Percentiles rank a stretch among this genome's conserved stretches.
Conservation (phyloP, 1,140 invertebrate genomes). For the Orchestia grillus region DNA sequence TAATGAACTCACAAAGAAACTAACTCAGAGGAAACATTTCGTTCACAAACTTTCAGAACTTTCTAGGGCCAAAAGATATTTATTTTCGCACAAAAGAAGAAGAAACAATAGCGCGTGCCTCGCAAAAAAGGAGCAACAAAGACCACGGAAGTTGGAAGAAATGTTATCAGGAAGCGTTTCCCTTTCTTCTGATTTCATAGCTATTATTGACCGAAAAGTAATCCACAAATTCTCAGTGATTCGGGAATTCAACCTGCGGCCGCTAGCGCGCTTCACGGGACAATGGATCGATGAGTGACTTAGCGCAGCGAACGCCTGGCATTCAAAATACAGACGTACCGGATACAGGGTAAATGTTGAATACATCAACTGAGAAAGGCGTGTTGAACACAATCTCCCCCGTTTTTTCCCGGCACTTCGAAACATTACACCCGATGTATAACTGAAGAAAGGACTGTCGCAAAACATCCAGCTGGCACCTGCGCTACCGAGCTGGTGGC, state of each 20-base stretch:
- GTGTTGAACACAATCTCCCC: too few species aligned
- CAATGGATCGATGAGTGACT: background rate
- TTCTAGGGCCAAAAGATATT: background rate
- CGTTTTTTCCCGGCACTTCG: too few species aligned
- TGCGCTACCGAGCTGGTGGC: background rate
- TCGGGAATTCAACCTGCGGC: background rate
- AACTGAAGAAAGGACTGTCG: background rate
- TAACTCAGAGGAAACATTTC: background rate
- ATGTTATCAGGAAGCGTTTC: background rate
- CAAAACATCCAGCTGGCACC: background rate
- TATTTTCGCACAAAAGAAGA: background rate
- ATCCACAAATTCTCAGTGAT: background rate
- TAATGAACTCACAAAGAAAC: slow-evolving; percentile 9
- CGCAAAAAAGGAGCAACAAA: background rate
- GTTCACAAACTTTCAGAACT: background rate
- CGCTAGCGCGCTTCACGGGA: background rate
- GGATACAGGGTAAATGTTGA: too few species aligned
- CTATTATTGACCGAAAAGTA: background rate
- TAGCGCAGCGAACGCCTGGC: background rate
- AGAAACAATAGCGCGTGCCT: background rate
- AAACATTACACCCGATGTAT: too few species aligned
- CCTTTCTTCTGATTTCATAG: background rate
- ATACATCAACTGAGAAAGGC: too few species aligned
- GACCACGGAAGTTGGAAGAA: background rate
- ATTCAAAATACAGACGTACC: background rate